These are phyloP conservation scores for Zosterops lateralis DNA, from an alignment of 2,113 vertebrate genomes.

Conservation along the genomic window DNA sequence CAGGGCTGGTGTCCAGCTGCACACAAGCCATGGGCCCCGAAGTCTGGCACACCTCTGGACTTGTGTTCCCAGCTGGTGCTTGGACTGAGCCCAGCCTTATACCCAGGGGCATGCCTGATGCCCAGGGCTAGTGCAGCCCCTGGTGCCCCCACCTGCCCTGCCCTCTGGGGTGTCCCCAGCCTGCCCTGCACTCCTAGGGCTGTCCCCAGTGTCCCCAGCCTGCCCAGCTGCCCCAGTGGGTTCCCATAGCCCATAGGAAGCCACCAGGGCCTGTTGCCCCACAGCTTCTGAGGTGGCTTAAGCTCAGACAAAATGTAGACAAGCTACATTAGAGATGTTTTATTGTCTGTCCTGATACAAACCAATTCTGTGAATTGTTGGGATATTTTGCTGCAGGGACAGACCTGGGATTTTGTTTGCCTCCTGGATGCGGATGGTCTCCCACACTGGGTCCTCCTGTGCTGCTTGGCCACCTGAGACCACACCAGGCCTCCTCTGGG, in stretches of 20 bases:
- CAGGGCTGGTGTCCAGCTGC: background rate
- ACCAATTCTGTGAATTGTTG: background rate
- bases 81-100: fast-evolving
- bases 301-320: background rate
- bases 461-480: background rate
- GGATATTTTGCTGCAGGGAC: background rate
- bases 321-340: background rate
- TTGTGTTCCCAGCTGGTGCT: background rate
- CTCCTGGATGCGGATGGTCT: background rate
- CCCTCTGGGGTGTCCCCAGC: background rate
- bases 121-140: background rate
- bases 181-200: background rate
- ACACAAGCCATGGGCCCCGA: fast-evolving
- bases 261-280: background rate
- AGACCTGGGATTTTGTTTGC: background rate
- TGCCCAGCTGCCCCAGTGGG: background rate
- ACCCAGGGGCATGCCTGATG: fast-evolving
- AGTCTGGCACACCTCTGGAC: too few species aligned
- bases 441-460: fast-evolving
- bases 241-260: background rate
- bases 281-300: background rate
- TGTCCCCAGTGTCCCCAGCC: background rate
- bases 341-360: background rate
- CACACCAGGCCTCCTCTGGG: background rate
- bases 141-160: background rate